Base-by-base conservation (phyloP, 2,888 invertebrate genomes). In the Dinocampus coccinellae region DNA sequence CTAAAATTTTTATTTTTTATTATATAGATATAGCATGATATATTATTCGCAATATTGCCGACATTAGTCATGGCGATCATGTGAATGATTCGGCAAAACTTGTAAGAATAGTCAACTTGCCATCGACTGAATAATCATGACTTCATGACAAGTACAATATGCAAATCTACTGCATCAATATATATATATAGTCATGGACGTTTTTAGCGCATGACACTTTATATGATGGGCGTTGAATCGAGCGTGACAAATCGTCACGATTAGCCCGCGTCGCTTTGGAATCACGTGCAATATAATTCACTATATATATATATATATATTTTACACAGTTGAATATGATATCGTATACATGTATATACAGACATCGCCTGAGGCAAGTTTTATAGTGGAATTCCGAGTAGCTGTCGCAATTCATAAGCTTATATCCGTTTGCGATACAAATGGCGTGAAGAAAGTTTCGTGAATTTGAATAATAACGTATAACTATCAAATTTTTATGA, bases 231-330 rank as follows among this genome's bases (percentile, higher is more conserved):
- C 42, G 71, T 73, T 61, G 70, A 73, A 77, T 75, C 74, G 68
- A 72, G 62, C 72, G 70, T 69, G 74, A 75, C 74, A 69, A 76
- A 75, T 76, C 63, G 74, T 70, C 63, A 33, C 75, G 72, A 76
- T 76, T 75, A 76, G 65, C 71, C 73, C 69, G 36, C 64, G 42
- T 60, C 55, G 53, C 63, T 61, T 47, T 53, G 24, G 57, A 20
- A 61, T 47, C 39, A 29, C 52, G 22, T 57, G 57, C 29, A 6
- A 71, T 68, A 69, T 63, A 47, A 47, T 16, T 16, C 20, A 20
- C 47, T 1, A 16, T 47, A 47, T 47, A 4, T 47, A 61, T 63
- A 71, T 67, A 52, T 47, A 29, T 47, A 64, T 39, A n/a, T n/a
- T n/a, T n/a, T n/a, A n/a, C n/a, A n/a, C n/a, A n/a, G n/a, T n/a